phyloP scores from a whole-genome alignment of 2,888 invertebrate species.

The Dryocosmus kuriphilus region DNA sequence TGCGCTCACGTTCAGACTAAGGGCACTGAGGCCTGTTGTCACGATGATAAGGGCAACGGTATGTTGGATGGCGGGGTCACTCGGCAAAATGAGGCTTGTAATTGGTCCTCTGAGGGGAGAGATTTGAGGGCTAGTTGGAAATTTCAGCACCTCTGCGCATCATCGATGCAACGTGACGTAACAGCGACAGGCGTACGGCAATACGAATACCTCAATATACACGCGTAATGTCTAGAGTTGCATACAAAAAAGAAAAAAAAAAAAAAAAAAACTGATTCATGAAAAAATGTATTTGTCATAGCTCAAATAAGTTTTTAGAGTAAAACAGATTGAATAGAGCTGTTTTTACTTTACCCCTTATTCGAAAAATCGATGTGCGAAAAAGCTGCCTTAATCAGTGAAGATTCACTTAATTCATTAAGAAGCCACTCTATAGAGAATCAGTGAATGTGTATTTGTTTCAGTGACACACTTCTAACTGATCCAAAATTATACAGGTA shows the following conservation, averaged over 20 bases:
- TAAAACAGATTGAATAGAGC: not conserved
- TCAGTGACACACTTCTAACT: too few species aligned
- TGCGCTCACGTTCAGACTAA: slow-evolving; percentile 56
- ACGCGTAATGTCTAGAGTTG: too few species aligned
- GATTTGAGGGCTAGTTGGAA: slow-evolving; percentile 56
- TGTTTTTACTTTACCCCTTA: not conserved
- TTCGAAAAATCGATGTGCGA: not conserved
- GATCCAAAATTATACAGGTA: too few species aligned
- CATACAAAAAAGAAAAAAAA: not conserved
- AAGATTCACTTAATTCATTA: too few species aligned
- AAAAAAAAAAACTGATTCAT: not conserved
- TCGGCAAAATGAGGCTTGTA: slow-evolving; percentile 43
- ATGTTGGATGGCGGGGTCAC: slow-evolving; percentile 53
- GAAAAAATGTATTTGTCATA: not conserved
- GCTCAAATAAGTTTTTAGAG: not conserved
- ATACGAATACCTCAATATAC: slow-evolving; percentile 24
- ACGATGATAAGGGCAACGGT: slow-evolving; percentile 57
- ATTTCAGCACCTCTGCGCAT: slow-evolving; percentile 53
- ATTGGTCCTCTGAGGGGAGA: slow-evolving; percentile 54
- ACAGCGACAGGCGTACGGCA: slow-evolving; percentile 24
- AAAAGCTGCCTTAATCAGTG: not conserved
- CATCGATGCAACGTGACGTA: slow-evolving; percentile 34
- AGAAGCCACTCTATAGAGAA: too few species aligned
- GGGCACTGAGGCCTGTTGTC: slow-evolving; percentile 56
- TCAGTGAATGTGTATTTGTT: too few species aligned